Conservation (phyloP, 2,888 invertebrate species). For the Dermolepida albohirtum region DNA sequence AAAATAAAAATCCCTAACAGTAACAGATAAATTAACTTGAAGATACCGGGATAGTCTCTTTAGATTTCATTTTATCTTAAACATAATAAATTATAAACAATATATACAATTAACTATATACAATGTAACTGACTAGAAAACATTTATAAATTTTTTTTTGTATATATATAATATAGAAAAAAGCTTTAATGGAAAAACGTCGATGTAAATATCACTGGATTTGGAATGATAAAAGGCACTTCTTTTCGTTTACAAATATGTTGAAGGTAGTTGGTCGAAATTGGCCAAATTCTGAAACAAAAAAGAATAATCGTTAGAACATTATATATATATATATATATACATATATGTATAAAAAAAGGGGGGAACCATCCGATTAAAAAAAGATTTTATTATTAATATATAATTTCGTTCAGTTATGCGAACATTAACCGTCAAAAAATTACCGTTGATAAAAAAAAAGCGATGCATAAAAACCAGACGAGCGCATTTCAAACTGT, state of each 20-base stretch:
- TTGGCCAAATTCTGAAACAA: conserved; percentile 54
- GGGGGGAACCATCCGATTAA: conserved; percentile 15
- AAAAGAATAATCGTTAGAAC: conserved; percentile 47
- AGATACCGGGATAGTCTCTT: neutral
- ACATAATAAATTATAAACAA: conserved; percentile 54
- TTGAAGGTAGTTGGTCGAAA: conserved; percentile 44
- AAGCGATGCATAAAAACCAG: conserved; percentile 31
- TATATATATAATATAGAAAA: conserved; percentile 58
- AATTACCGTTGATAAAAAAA: conserved; percentile 47
- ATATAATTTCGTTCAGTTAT: conserved; percentile 39
- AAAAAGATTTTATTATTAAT: conserved; percentile 36
- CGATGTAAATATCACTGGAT: conserved; percentile 58
- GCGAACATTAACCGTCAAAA: conserved; percentile 55
- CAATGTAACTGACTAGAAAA: conserved; percentile 44
- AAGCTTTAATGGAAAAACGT: conserved; percentile 43
- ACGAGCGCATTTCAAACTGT: conserved; percentile 39
- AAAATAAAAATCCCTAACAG: neutral
- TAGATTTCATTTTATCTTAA: conserved; percentile 11
- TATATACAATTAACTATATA: conserved; percentile 54
- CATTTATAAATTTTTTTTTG: conserved; percentile 60
- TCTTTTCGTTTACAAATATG: conserved; percentile 47
- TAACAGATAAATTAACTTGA: no score
- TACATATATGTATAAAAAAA: no score
- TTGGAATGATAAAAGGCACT: conserved; percentile 62
- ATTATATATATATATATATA: no score